Evolutionary conservation across 2,797 vertebrate genomes (phyloP), one percentile per base, ranked within the genome.

Genomic region (Setipinna tenuifilis): DNA sequence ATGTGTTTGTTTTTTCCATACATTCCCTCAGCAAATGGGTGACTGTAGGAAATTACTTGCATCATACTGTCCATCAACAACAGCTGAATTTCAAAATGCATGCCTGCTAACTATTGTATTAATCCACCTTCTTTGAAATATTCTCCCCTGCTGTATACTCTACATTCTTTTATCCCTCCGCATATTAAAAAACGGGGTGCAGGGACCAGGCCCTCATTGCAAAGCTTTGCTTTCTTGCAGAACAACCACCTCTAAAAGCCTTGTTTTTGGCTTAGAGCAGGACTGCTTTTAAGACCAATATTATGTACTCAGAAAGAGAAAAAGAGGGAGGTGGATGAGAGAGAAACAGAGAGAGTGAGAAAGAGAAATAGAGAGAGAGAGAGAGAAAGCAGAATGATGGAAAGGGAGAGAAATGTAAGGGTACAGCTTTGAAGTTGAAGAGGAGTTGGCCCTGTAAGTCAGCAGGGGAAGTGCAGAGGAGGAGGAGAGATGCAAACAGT

Each of bases 401-500:
- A 25, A 65, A 12, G 61, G n/a, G 61, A 65, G n/a, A 21, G 17
- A 59, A 5, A 65, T 65, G n/a, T 65, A 25, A 65, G 61, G n/a
- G 61, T 65, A 65, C 61, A 65, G 71, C 71, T 78, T 44, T 78
- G 71, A 21, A 19, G 35, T 31, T 44, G 35, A 78, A 44, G 71
- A 78, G 68, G 28, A 5, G 16, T 16, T 35, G 68, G 14, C 12
- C 68, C 2, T 75, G 28, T 17, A 28, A 75, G 68, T 6, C 28
- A 35, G 28, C 14, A 31, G 16, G 16, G 17, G 6, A 0, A 19
- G 28, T 41, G 31, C 68, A 75, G 16, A 35, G 28, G 19, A 31
- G 19, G 68, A 17, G 17, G 65, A 71, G 65, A 31, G 35, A 44
- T 19, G 71, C 10, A 19, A 21, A 25, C 71, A 78, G 17, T 78